phyloP scores from a whole-genome alignment of 2,888 invertebrate genomes.

The Cantharis nigra region DNA sequence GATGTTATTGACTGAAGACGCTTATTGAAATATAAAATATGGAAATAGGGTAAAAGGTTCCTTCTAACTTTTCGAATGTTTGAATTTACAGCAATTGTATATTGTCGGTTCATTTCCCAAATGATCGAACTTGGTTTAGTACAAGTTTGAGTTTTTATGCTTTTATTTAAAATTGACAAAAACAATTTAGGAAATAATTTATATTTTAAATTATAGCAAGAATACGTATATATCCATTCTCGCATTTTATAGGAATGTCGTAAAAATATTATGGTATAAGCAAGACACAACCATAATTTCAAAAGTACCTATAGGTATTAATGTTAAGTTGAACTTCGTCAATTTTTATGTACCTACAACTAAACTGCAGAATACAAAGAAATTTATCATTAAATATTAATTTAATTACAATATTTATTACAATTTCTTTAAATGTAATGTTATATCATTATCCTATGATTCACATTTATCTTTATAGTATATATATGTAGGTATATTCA shows the following conservation, averaged over 20 bases:
- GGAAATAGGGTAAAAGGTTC: constrained; percentile 38
- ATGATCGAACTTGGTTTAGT: constrained; percentile 20
- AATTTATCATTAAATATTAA: too few relatives aligned
- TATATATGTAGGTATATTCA: too few relatives aligned
- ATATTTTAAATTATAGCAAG: background rate
- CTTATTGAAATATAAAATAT: constrained; percentile 37
- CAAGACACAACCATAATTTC: background rate
- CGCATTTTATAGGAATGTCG: background rate
- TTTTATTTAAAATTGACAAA: constrained; percentile 1
- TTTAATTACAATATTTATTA: too few relatives aligned
- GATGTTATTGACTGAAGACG: constrained; percentile 26
- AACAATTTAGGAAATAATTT: background rate
- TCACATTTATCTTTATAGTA: background rate
- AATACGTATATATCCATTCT: background rate
- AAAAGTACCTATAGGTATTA: too few relatives aligned
- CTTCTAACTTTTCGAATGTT: constrained; percentile 33
- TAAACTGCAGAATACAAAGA: too few relatives aligned
- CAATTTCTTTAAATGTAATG: too few relatives aligned
- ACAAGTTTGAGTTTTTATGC: constrained; percentile 9
- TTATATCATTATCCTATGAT: background rate
- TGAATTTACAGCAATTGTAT: constrained; percentile 31
- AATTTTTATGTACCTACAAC: too few relatives aligned
- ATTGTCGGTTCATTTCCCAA: constrained; percentile 32
- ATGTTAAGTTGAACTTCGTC: too few relatives aligned
- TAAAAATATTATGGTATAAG: background rate